Conservation (phyloP, 2,888 invertebrate genomes). For the Amorpha juglandis region DNA sequence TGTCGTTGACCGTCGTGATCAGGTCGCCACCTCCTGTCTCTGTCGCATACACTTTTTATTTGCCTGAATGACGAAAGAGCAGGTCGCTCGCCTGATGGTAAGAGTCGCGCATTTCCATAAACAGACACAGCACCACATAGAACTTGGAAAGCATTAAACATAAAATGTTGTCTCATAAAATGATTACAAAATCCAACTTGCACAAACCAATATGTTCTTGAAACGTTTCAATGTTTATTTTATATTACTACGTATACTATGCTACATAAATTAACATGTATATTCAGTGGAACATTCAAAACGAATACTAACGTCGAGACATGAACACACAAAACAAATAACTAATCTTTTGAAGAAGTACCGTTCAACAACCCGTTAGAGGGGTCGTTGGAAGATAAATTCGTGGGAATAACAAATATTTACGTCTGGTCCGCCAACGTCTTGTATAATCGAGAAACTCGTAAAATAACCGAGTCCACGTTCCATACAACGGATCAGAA, state of each 20-base stretch:
- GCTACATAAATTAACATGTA: not conserved
- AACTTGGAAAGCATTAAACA: too few relatives aligned
- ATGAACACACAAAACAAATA: too few relatives aligned
- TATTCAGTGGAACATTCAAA: too few relatives aligned
- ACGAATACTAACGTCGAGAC: too few relatives aligned
- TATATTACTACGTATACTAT: not conserved
- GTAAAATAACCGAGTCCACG: conserved; percentile 30
- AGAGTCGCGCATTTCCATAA: too few relatives aligned
- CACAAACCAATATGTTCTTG: not conserved
- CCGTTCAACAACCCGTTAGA: not conserved
- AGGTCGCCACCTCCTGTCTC: too few relatives aligned
- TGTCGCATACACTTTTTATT: too few relatives aligned
- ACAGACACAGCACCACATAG: too few relatives aligned
- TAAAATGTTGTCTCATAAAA: too few relatives aligned
- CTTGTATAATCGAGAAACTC: not conserved
- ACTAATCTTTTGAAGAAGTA: not conserved
- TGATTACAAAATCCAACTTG: not conserved
- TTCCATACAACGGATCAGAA: conserved; percentile 32
- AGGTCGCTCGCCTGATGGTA: too few relatives aligned
- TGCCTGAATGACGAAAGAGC: too few relatives aligned
- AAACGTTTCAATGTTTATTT: not conserved
- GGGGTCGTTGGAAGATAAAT: not conserved
- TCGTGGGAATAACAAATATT: conserved; percentile 8
- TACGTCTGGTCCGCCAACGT: not conserved
- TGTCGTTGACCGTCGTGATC: too few relatives aligned